A percentile compares a stretch with the other conserved stretches of the same genome.
These are phyloP conservation scores for Oreocharis arfaki DNA, from an alignment of 2,113 vertebrate species.

Conservation along the genomic window DNA sequence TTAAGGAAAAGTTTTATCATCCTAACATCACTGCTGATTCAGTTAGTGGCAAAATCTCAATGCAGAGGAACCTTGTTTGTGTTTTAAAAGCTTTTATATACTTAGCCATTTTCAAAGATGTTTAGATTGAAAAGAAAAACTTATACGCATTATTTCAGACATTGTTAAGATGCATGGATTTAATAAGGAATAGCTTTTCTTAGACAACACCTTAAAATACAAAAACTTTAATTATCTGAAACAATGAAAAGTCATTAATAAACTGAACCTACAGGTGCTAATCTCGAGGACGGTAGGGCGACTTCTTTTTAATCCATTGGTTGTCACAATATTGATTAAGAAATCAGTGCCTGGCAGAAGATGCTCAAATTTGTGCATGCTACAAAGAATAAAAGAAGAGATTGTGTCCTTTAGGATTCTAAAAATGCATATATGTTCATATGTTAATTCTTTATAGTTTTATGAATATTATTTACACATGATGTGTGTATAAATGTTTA, in stretches of 20 bases:
- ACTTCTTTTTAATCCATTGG: constrained; percentile 74
- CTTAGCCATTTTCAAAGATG: neutral
- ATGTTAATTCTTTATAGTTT: neutral
- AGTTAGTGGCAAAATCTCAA: neutral
- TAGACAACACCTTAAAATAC: neutral
- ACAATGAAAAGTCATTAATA: neutral
- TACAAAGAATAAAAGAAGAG: constrained; percentile 17
- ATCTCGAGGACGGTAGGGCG: constrained; percentile 53
- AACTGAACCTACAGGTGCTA: constrained; percentile 73
- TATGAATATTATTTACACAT: neutral
- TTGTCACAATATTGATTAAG: constrained; percentile 71
- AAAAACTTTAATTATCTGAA: neutral
- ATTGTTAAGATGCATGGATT: neutral
- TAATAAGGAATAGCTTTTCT: neutral
- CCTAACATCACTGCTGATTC: neutral
- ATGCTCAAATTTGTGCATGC: constrained; percentile 65
- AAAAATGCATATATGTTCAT: neutral
- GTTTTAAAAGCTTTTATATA: neutral
- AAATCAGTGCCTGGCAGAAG: constrained; percentile 77
- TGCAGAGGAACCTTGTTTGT: neutral
- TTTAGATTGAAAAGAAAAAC: neutral
- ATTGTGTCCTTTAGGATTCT: neutral
- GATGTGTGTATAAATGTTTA: too few relatives aligned
- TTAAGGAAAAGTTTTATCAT: neutral
- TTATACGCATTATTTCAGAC: neutral